Base-by-base conservation (phyloP, 1,140 invertebrate species). In the Agrilus planipennis region DNA sequence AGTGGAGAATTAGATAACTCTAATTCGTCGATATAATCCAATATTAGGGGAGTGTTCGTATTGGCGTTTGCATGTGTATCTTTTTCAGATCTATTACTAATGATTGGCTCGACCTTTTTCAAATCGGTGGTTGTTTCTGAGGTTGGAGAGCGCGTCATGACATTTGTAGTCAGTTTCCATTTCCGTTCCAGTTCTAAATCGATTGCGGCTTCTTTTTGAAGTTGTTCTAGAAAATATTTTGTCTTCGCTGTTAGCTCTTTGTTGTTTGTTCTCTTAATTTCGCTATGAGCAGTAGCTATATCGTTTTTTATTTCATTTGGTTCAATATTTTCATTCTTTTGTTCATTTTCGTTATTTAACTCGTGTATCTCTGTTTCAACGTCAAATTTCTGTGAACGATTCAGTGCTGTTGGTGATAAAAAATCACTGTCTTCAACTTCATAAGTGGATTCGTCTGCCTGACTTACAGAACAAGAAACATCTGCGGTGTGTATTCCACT, bases 401-500 rank as follows among this genome's bases (percentile, higher is more conserved):
- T 51, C 9, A 52, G 50, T 36, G 53, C 51, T 11, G 42, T 44
- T 3, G 20, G 21, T 7, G 19, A 37, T 3, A 35, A 38, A n/a
- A 43, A 31, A 25, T 50, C 47, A 2, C 37, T 23, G 21, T 55
- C 53, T 50, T 73, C 70, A 34, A 64, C 69, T n/a, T n/a, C n/a
- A n/a, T n/a, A n/a, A n/a, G n/a, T n/a, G 4, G 76, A 73, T 49
- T 83, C 80, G 46, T 78, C 75, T 6, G 75, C 71, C 59, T 83
- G 79, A 54, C 77, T 79, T 3, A 81, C 79, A 17, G 76, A 79
- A 51, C 79, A 81, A 12, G 79, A 83, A 15, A 81, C 81, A 54
- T 84, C 79, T 2, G 77, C 77, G 18, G 80, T 85, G 47, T 86
- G 82, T 37, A 87, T 84, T 3, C 83, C 84, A 39, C 81, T 84